These are phyloP conservation scores for Triops cancriformis DNA, from an alignment of 1,140 invertebrate genomes.

Conservation along the genomic window DNA sequence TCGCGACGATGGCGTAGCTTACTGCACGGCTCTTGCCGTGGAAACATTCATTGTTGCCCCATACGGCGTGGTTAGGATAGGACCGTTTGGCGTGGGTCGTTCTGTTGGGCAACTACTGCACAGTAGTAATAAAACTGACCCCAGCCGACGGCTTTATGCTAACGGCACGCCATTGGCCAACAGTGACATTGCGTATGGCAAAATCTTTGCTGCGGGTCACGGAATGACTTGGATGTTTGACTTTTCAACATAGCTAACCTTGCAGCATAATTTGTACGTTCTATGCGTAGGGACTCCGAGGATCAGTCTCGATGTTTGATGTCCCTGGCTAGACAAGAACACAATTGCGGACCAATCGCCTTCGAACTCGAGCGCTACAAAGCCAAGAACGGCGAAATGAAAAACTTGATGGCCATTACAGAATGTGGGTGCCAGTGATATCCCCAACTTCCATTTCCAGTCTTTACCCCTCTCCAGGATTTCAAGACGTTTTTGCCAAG, in stretches of 20 bases:
- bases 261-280: not conserved
- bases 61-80: too few species aligned
- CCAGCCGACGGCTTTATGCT: too few species aligned
- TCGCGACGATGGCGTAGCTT: not conserved
- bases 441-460: not conserved
- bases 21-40: too few species aligned
- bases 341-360: constrained; percentile 40
- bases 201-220: too few species aligned
- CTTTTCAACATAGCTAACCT: not conserved
- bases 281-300: constrained; percentile 37
- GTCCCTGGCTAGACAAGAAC: constrained; percentile 39
- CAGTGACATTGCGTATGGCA: too few species aligned
- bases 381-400: constrained; percentile 36
- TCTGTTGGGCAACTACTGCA: too few species aligned
- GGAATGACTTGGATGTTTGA: too few species aligned
- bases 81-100: too few species aligned
- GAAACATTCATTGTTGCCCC: too few species aligned
- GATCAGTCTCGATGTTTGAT: constrained; percentile 41
- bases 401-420: constrained; percentile 43
- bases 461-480: not conserved
- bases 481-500: not conserved
- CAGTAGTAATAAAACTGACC: too few species aligned
- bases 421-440: constrained; percentile 42
- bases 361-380: constrained; percentile 44
- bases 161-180: too few species aligned